Evolutionary conservation across 2,888 invertebrate genomes (phyloP).

Genomic region (Drosophila mulleri): DNA sequence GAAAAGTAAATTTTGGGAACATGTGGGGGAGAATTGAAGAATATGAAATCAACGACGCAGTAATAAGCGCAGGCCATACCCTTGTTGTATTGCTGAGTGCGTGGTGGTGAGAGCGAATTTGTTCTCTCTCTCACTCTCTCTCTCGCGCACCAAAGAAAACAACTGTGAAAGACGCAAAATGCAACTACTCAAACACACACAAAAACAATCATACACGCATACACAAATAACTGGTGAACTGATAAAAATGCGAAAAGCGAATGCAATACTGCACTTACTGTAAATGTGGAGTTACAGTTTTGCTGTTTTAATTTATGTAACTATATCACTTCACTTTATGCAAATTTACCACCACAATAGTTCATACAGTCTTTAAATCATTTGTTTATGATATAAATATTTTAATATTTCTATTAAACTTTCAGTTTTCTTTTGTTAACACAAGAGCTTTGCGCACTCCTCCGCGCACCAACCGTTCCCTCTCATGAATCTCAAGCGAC

Average conservation of each 20-base stretch:
- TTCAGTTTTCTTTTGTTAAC: constrained; percentile 24
- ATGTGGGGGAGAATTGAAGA: constrained; percentile 36
- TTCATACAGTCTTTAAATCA: constrained; percentile 7
- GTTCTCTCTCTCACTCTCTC: constrained; percentile 3
- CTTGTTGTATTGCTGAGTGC: constrained; percentile 20
- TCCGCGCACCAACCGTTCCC: constrained; percentile 27
- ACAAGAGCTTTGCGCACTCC: constrained; percentile 13
- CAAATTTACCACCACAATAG: not conserved
- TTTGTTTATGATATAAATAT: constrained; percentile 19
- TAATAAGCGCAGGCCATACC: constrained; percentile 25
- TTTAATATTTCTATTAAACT: constrained; percentile 24
- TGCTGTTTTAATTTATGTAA: constrained; percentile 58
- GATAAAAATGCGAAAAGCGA: constrained; percentile 52
- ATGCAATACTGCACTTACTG: constrained; percentile 64
- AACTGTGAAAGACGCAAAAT: constrained; percentile 37
- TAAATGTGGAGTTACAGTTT: constrained; percentile 63
- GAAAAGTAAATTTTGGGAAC: constrained; percentile 56
- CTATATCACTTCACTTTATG: constrained; percentile 17
- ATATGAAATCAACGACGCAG: constrained; percentile 57
- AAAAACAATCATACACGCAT: not conserved
- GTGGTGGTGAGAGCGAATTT: constrained; percentile 30
- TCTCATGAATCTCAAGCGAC: constrained; percentile 23
- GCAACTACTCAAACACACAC: constrained; percentile 32
- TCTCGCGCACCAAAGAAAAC: constrained; percentile 39
- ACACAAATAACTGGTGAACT: constrained; percentile 35